Evolutionary conservation across 2,113 vertebrate species (phyloP), one percentile per base, ranked within the genome.

Genomic region (Heterotilapia buettikoferi): DNA sequence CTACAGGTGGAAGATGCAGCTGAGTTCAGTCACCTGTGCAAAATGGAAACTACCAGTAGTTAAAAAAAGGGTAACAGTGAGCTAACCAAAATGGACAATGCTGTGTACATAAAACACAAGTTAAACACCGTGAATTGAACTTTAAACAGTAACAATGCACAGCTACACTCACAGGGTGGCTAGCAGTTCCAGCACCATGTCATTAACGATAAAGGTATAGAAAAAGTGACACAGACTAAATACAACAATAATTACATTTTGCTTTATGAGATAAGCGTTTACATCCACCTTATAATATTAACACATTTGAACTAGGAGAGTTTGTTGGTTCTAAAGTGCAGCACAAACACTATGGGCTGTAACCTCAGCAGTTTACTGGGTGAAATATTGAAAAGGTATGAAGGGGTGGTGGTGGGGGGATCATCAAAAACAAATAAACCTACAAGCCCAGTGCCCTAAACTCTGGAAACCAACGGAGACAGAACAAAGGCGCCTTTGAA

Each of bases 61-160:
- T 6, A 1, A 73, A 1, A 73, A 24, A 45, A 73, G 9, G 9
- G 2, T 16, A 13, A 21, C 1, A 0, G 61, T 66, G 19, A 47
- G 24, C 68, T 47, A 47, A 6, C 38, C 24, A 76, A 76, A 24
- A 45, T 45, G 68, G 68, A 73, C 68, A 45, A 45, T 5, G 68
- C 8, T 45, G 21, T 45, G 21, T 45, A 24, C 40, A 73, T 76
- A 11, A 40, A 47, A 76, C 40, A 29, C 14, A 7, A 18, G 9
- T 66, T 38, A 66, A 66, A 66, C 61, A 66, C 18, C 1, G 10
- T 66, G 61, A 66, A 66, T 4, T 0, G 33, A 66, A 66, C 19
- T 66, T 66, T 38, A 66, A 66, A 66, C 33, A 76, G 13, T 50
- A 50, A 12, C 71, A 1, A 50, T 13, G 26, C 71, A 78, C 16